Conservation (phyloP, 2,888 invertebrate genomes). For the Trissonchulus sp. region DNA sequence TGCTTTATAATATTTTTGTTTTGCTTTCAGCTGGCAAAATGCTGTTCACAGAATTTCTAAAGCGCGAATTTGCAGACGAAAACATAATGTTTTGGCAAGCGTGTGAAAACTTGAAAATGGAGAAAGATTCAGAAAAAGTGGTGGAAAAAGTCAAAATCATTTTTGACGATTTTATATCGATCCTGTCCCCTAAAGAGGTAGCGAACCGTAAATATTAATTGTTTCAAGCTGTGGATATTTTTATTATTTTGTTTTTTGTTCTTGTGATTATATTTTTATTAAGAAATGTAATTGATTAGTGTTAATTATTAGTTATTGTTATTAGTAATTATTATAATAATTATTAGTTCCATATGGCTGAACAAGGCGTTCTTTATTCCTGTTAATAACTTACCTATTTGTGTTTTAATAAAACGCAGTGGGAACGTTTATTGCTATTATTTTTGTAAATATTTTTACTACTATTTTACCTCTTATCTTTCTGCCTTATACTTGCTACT, state of each 20-base stretch:
- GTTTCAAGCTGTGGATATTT: neutral
- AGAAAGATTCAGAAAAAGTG: neutral
- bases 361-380: too few relatives aligned
- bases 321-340: too few relatives aligned
- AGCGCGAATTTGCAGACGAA: constrained; percentile 13
- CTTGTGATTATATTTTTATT: neutral
- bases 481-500: too few relatives aligned
- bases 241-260: neutral
- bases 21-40: neutral
- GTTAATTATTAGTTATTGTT: too few relatives aligned
- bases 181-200: neutral
- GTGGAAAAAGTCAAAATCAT: constrained; percentile 22
- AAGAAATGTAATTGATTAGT: neutral
- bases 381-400: too few relatives aligned
- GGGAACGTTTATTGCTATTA: too few relatives aligned
- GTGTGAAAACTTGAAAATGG: constrained; percentile 8
- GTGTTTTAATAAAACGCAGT: too few relatives aligned
- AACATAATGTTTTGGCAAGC: constrained; percentile 16
- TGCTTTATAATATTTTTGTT: neutral
- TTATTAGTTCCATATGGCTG: too few relatives aligned
- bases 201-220: too few relatives aligned
- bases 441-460: too few relatives aligned
- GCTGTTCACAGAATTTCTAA: constrained; percentile 13
- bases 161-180: constrained; percentile 1
- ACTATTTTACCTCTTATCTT: too few relatives aligned